Conservation (phyloP, 2,113 vertebrate species). For the Pollimyrus isidori region DNA sequence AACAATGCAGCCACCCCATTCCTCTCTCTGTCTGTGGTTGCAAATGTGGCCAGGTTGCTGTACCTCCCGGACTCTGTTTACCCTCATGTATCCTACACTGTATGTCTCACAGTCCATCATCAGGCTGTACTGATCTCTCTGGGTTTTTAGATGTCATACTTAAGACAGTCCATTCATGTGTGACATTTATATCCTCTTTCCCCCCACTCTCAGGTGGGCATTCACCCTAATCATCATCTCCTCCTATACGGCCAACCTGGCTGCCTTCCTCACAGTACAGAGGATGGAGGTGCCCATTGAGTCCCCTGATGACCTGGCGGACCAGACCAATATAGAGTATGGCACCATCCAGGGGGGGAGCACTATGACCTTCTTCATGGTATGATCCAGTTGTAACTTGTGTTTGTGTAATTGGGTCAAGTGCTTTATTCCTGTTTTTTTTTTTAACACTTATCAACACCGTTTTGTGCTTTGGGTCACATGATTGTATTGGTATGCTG, state of each 20-base stretch:
- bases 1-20: not conserved
- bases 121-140: not conserved
- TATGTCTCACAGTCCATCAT: not conserved
- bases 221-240: conserved; percentile 96
- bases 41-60: no score
- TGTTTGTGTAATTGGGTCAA: conserved; percentile 18
- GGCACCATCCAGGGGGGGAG: conserved; percentile 87
- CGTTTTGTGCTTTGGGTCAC: not conserved
- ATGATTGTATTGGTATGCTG: not conserved
- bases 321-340: conserved; percentile 92
- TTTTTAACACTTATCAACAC: no score
- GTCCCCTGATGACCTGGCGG: conserved; percentile 79
- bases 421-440: not conserved
- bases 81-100: not conserved
- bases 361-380: conserved; percentile 96
- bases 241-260: conserved; percentile 91
- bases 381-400: conserved; percentile 34
- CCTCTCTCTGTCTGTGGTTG: not conserved
- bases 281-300: conserved; percentile 89
- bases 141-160: not conserved
- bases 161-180: not conserved
- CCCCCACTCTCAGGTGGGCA: conserved; percentile 70
- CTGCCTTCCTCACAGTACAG: conserved; percentile 86
- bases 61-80: not conserved
- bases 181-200: not conserved